Base-by-base conservation (phyloP, 2,113 vertebrate genomes). In the Cryptotis parvus region DNA sequence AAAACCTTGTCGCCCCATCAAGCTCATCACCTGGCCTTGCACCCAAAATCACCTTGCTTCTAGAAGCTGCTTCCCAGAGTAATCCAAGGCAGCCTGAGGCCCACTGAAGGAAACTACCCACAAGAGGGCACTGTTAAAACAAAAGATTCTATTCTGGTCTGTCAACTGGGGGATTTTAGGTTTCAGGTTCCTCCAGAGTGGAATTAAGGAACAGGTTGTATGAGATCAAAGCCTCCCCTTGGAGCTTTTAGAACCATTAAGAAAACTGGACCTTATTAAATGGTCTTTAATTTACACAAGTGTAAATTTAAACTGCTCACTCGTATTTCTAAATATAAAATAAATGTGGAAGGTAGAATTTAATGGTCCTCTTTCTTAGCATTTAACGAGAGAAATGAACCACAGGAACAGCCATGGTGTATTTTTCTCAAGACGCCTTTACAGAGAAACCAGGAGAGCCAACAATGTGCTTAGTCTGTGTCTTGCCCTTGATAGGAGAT, bases 241-340 rank as follows among this genome's bases (percentile, higher is more conserved):
- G 41, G 37, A 91, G 79, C 63, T 88, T 43, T 76, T 18, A 93
- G 74, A 92, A 89, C 33, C 27, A 80, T 58, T 76, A 75, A 79
- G 39, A 96, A 95, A 90, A 88, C 55, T 0, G 89, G 79, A 79
- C 66, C 14, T 83, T 80, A 76, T 68, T 84, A 88, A 94, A 93
- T 84, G 45, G 43, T 73, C 90, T 93, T 96, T 88, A 79, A 93
- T 90, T 89, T 76, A 79, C 20, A 70, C 72, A 9, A 85, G 22
- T 58, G 2, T 79, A 37, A 52, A 70, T 55, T 94, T 92, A 58
- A 91, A 58, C 12, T 72, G 61, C 43, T 84, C 66, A 49, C n/a
- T 80, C 33, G 70, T 55, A 55, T 77, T 94, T 43, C 77, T 77
- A 83, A 90, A 68, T 95, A 45, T 80, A 93, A 93, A 89, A 91